A percentile compares a stretch with the other conserved stretches of the same genome.
Evolutionary conservation across 2,797 vertebrate genomes (phyloP).

Genomic region (Coluber constrictor): DNA sequence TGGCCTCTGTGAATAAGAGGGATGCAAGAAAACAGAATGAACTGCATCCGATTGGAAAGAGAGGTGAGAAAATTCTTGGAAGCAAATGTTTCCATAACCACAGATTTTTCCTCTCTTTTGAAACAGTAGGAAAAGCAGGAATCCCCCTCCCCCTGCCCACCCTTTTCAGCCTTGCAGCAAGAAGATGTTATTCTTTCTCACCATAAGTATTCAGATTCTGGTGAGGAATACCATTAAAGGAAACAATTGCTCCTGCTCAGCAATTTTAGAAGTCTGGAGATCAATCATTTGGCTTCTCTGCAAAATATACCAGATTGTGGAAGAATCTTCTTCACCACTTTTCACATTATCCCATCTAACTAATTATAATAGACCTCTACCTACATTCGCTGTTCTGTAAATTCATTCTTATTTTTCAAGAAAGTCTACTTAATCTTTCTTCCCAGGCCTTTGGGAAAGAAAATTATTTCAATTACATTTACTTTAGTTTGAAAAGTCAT

Average conservation of each 20-base stretch:
- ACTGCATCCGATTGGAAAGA: conserved; percentile 21
- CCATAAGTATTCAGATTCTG: not conserved
- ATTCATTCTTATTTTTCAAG: not conserved
- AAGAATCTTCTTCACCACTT: not conserved
- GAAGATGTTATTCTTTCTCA: not conserved
- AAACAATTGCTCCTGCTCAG: not conserved
- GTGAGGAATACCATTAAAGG: not conserved
- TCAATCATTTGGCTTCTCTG: not conserved
- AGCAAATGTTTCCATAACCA: not conserved
- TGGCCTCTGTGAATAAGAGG: conserved; percentile 32
- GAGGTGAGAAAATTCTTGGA: not conserved
- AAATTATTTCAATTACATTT: not conserved
- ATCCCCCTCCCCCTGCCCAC: too few species aligned
- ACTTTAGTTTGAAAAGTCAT: not conserved
- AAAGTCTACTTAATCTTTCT: not conserved
- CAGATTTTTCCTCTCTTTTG: not conserved
- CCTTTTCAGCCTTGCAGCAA: not conserved
- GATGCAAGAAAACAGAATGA: conserved; percentile 47
- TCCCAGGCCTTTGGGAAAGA: not conserved
- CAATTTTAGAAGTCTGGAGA: not conserved
- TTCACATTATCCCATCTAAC: not conserved
- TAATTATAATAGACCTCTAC: not conserved
- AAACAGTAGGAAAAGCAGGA: not conserved
- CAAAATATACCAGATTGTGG: not conserved
- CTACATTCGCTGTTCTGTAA: not conserved